Conservation (phyloP, 2,888 invertebrate genomes). For the Rapana venosa region DNA sequence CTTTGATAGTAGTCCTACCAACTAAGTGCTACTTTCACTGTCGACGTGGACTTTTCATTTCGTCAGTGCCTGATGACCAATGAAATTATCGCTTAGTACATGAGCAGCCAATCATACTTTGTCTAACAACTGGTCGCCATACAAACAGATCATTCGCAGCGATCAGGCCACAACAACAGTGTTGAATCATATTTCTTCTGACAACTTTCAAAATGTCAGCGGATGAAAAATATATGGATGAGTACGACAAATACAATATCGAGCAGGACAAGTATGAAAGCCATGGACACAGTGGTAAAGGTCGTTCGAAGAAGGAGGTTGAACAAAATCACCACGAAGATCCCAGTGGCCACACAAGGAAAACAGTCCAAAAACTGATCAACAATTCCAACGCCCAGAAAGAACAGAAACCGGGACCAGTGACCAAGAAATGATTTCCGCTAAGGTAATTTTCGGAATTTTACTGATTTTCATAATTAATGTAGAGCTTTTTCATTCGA, state of each 20-base stretch:
- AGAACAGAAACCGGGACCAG: conserved; percentile 28
- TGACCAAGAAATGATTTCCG: conserved; percentile 20
- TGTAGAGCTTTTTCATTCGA: too few relatives aligned
- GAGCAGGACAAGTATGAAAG: conserved; percentile 93
- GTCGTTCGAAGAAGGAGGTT: conserved; percentile 92
- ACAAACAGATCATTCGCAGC: background rate
- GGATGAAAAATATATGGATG: conserved; percentile 52
- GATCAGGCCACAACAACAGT: conserved; percentile 2
- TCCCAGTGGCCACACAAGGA: conserved; percentile 94
- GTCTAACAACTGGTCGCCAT: background rate
- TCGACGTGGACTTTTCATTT: conserved; percentile 34
- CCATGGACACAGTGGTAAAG: conserved; percentile 92
- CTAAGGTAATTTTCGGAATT: background rate
- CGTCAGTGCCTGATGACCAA: background rate
- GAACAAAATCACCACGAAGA: conserved; percentile 93
- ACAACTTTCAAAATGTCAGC: conserved; percentile 43
- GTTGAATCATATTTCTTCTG: background rate
- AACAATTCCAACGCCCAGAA: conserved; percentile 71
- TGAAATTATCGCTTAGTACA: background rate
- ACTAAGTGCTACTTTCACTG: conserved; percentile 13
- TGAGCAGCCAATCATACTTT: conserved; percentile 5
- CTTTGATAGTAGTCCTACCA: too few relatives aligned
- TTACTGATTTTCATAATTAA: too few relatives aligned
- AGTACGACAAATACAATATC: conserved; percentile 96
- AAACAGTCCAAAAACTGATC: conserved; percentile 83